Evolutionary conservation across 1,140 invertebrate species (phyloP).

Genomic region (Drosophila novamexicana): DNA sequence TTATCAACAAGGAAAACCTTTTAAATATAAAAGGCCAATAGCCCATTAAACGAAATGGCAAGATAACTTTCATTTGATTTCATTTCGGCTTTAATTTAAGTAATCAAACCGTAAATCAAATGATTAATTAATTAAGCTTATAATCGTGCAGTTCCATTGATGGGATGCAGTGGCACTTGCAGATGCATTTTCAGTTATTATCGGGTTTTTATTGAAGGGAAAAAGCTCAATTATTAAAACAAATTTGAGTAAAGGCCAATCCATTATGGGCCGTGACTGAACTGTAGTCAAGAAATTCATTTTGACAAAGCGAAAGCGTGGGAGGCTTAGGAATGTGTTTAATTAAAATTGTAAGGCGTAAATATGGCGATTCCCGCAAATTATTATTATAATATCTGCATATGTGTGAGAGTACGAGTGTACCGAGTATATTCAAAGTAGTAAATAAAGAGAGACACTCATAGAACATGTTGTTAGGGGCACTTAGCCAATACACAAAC

Average conservation of each 20-base stretch:
- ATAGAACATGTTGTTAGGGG: not conserved
- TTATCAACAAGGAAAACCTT: too few species aligned
- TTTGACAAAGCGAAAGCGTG: constrained; percentile 11
- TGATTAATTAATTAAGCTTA: constrained; percentile 60
- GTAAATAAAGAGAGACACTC: too few species aligned
- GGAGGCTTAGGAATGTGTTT: constrained; percentile 30
- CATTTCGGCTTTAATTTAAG: not conserved
- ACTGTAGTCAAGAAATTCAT: constrained; percentile 58
- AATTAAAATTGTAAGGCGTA: constrained; percentile 43
- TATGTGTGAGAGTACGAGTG: not conserved
- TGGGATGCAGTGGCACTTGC: constrained; percentile 20
- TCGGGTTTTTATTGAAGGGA: constrained; percentile 1
- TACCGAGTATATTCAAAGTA: too few species aligned
- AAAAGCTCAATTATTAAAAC: constrained; percentile 35
- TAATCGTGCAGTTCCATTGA: constrained; percentile 18
- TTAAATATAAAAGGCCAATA: too few species aligned
- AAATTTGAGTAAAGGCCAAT: constrained; percentile 22
- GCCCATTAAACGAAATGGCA: too few species aligned
- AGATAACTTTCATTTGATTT: constrained; percentile 19
- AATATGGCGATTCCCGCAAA: constrained; percentile 1
- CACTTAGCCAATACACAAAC: constrained; percentile 69
- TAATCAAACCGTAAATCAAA: constrained; percentile 12
- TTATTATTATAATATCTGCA: not conserved
- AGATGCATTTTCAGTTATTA: constrained; percentile 1
- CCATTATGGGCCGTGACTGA: constrained; percentile 38